Base-by-base conservation (phyloP, 2,888 invertebrate species). In the Cephus nigrinus region DNA sequence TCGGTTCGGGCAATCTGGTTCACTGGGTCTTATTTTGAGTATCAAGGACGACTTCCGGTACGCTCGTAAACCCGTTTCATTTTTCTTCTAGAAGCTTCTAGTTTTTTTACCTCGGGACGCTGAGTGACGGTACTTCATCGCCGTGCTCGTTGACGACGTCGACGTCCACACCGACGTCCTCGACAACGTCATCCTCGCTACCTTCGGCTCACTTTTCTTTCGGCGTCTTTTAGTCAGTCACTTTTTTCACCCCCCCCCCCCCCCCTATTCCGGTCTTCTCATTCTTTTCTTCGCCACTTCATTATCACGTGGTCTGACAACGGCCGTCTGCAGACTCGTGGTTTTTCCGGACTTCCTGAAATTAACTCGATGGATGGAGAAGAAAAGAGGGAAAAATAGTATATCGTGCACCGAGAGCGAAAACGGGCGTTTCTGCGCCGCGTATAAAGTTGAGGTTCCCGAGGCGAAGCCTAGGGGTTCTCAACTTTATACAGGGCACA, bases 201-300 rank as follows among this genome's bases (percentile, higher is more conserved):
- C 40, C 40, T 69, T 15, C 12, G 11, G 32, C 68, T 68, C 34
- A 33, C 75, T 69, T n/a, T 81, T 75, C 36, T 71, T 15, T 75
- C 55, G 71, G 71, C 68, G 55, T 69, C 35, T 75, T 73, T 35
- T 78, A 82, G 82, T 75, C 74, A 74, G 80, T 79, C 12, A 35
- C 11, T 78, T 75, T 75, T 80, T 76, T 75, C 31, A 31, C 31
- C 31, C 31, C 31, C 31, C 31, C 2, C 31, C 31, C 73, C 11
- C 11, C 34, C 34, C 34, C 0, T n/a, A 12, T 30, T 1, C n/a
- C 5, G 11, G 11, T 30, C 23, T 23, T 36, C n/a, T 12, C 12
- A 1, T 40, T 74, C 12, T 35, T 36, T 31, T 74, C 30, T 30
- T 73, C 74, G 23, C 1, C 32, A 71, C 71, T 32, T 32, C 32